These are phyloP conservation scores for Pao palembangensis DNA, from an alignment of 2,113 vertebrate genomes.

Conservation along the genomic window DNA sequence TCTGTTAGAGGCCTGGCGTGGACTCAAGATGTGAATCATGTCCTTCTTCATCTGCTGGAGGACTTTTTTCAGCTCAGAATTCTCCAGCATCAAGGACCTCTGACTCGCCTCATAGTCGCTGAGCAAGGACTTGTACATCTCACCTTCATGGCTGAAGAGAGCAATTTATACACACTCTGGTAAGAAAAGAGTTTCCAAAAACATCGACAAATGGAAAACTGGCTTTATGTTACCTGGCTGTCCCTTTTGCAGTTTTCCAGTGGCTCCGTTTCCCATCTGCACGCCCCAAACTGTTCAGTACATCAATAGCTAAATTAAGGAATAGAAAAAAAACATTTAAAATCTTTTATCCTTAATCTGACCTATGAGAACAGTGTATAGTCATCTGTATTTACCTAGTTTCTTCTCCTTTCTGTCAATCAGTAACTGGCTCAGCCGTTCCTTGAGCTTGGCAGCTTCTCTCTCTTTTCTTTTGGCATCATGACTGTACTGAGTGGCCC, in stretches of 20 bases:
- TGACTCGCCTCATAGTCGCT: conserved; percentile 87
- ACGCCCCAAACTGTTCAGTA: conserved; percentile 91
- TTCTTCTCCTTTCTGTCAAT: conserved; percentile 92
- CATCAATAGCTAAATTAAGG: conserved; percentile 82
- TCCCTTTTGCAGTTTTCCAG: conserved; percentile 88
- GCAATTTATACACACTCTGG: conserved; percentile 31
- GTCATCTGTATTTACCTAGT: conserved; percentile 71
- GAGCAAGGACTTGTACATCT: conserved; percentile 92
- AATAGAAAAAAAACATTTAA: conserved; percentile 18
- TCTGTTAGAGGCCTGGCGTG: conserved; percentile 75
- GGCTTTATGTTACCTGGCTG: conserved; percentile 74
- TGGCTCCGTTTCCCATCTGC: conserved; percentile 91
- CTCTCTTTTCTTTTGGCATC: conserved; percentile 95
- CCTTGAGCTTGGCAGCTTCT: conserved; percentile 90
- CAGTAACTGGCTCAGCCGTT: conserved; percentile 89
- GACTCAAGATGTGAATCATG: conserved; percentile 90
- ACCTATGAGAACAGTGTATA: not conserved
- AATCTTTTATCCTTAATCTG: not conserved
- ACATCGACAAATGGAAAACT: not conserved
- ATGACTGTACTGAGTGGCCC: conserved; percentile 93
- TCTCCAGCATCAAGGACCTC: conserved; percentile 87
- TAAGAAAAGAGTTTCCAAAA: not conserved
- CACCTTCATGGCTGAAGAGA: conserved; percentile 84
- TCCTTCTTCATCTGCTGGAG: conserved; percentile 98
- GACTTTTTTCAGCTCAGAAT: conserved; percentile 92